Evolutionary conservation across 2,888 invertebrate species (phyloP).

Genomic region (Lacanobia oleracea): DNA sequence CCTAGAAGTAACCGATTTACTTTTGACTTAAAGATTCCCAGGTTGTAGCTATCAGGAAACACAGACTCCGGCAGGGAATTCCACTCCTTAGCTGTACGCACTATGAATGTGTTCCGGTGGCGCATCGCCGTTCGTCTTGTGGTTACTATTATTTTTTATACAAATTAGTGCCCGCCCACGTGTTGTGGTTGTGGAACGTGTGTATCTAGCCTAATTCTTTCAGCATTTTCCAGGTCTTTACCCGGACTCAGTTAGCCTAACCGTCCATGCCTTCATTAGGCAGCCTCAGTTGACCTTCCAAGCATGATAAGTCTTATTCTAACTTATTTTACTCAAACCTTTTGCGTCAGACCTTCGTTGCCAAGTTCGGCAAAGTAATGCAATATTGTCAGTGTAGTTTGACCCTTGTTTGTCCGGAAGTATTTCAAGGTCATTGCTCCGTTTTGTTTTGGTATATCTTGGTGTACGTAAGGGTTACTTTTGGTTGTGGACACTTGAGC

Average conservation of each 20-base stretch:
- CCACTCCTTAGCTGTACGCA: too few species aligned
- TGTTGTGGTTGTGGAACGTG: too few species aligned
- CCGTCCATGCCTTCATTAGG: not conserved
- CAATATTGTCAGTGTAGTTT: constrained; percentile 16
- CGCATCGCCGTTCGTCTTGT: too few species aligned
- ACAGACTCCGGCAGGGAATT: too few species aligned
- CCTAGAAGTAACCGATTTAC: too few species aligned
- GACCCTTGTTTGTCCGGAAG: constrained; percentile 24
- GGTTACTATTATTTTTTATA: too few species aligned
- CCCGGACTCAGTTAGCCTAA: constrained; percentile 10
- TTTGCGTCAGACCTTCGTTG: constrained; percentile 5
- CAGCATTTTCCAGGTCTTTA: not conserved
- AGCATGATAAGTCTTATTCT: not conserved
- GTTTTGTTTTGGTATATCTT: constrained; percentile 18
- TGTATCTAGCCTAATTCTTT: not conserved
- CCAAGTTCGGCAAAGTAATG: constrained; percentile 23
- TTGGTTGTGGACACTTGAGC: not conserved
- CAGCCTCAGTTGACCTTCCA: not conserved
- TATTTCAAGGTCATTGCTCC: constrained; percentile 35
- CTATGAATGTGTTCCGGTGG: too few species aligned
- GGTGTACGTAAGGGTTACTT: not conserved
- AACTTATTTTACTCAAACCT: constrained; percentile 1
- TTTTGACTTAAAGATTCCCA: too few species aligned
- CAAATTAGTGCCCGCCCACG: too few species aligned
- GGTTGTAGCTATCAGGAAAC: too few species aligned